phyloP scores from a whole-genome alignment of 2,113 vertebrate genomes.

The Etia nguti region DNA sequence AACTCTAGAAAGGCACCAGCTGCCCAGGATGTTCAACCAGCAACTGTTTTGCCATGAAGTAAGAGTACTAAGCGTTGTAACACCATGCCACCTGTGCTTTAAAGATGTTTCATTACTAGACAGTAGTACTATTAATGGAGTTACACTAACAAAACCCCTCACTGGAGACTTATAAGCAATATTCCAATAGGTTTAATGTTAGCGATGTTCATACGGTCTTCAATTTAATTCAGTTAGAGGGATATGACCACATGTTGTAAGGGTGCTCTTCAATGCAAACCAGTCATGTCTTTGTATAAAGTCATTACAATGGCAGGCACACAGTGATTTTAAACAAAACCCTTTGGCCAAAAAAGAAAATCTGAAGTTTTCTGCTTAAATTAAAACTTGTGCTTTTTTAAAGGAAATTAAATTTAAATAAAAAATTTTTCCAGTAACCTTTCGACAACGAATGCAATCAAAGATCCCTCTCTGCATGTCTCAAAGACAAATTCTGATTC shows the following conservation, averaged over 20 bases:
- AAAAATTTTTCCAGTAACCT: not conserved
- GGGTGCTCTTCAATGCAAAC: not conserved
- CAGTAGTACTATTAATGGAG: not conserved
- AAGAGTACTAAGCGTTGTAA: not conserved
- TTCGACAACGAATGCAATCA: not conserved
- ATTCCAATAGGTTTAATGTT: not conserved
- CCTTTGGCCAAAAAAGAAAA: not conserved
- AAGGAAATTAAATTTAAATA: accelerated
- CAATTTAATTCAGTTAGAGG: not conserved
- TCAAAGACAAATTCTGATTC: not conserved
- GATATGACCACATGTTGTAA: not conserved
- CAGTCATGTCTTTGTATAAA: not conserved
- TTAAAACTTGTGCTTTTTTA: not conserved
- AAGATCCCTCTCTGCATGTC: accelerated
- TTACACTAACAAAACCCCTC: not conserved
- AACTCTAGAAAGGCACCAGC: not conserved
- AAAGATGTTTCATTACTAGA: not conserved
- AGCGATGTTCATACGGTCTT: not conserved
- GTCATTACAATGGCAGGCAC: not conserved
- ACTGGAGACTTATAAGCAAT: not conserved
- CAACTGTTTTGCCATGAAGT: not conserved
- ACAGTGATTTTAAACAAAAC: not conserved
- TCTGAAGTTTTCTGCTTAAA: not conserved
- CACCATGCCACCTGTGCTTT: not conserved
- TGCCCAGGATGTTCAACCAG: not conserved